Conservation (phyloP, 2,797 vertebrate genomes). For the Microtus obscurus region DNA sequence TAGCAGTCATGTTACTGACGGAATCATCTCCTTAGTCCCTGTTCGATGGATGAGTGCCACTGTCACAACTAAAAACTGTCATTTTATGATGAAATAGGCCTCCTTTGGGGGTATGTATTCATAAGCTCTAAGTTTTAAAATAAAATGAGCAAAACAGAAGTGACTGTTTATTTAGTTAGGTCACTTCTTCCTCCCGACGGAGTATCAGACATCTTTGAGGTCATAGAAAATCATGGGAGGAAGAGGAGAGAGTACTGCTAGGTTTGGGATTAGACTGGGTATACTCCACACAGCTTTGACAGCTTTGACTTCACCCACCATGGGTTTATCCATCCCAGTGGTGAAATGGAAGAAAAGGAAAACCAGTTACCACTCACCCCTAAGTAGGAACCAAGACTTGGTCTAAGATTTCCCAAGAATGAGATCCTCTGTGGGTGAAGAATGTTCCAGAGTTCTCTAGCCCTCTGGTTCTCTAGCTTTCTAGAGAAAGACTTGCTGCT, state of each 20-base stretch:
- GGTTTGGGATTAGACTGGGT: no score
- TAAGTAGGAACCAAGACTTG: fast-evolving
- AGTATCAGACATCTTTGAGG: background rate
- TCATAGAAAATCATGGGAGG: background rate
- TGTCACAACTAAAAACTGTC: background rate
- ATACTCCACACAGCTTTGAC: background rate
- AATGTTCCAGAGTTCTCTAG: fast-evolving
- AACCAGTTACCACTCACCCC: no score
- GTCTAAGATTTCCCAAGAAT: background rate
- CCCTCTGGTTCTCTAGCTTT: background rate
- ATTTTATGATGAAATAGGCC: background rate
- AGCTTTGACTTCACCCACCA: background rate
- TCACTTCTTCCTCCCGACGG: background rate
- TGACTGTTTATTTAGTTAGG: background rate
- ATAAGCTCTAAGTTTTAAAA: background rate
- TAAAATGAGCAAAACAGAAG: background rate
- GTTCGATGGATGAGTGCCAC: background rate
- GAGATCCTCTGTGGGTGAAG: fast-evolving
- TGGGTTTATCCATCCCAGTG: background rate
- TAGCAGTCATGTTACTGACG: background rate
- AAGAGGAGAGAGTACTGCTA: background rate
- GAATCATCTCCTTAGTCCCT: background rate
- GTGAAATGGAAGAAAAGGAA: background rate
- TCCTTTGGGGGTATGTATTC: background rate
- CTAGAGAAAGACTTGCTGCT: background rate